A percentile compares a stretch with the other conserved stretches of the same genome.
Conservation (phyloP, 2,797 vertebrate species). For the Anniella stebbinsi region DNA sequence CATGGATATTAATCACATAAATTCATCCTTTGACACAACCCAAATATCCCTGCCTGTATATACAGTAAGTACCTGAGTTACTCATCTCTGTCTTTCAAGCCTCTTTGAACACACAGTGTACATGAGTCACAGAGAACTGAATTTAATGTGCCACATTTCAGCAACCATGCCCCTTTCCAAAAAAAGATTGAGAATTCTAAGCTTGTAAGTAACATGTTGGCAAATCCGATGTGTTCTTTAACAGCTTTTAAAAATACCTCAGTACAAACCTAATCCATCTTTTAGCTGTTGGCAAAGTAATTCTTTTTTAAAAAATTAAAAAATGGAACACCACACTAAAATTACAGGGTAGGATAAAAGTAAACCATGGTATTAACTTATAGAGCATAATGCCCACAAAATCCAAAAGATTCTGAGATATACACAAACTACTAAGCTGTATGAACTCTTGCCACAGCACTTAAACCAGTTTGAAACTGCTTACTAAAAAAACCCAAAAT, state of each 20-base stretch:
- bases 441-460: slow-evolving; percentile 25
- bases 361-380: slow-evolving; percentile 29
- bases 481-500: slow-evolving; percentile 1
- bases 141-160: slow-evolving; percentile 7
- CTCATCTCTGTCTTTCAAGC: neutral
- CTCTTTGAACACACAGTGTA: neutral
- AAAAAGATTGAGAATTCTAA: slow-evolving; percentile 30
- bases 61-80: neutral
- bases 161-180: neutral
- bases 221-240: slow-evolving; percentile 51
- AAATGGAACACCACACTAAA: slow-evolving; percentile 36
- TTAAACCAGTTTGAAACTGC: slow-evolving; percentile 21
- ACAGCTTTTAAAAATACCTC: slow-evolving; percentile 53
- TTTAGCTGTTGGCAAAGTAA: slow-evolving; percentile 2
- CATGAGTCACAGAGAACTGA: neutral
- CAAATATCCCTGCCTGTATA: neutral
- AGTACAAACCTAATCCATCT: slow-evolving; percentile 40
- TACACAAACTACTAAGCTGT: slow-evolving; percentile 13
- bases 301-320: too few species aligned
- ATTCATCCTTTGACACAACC: neutral
- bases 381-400: slow-evolving; percentile 33
- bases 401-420: slow-evolving; percentile 43
- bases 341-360: slow-evolving; percentile 49
- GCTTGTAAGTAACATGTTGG: neutral
- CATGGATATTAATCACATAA: too few species aligned